These are phyloP conservation scores for Neosalanx taihuensis DNA, from an alignment of 2,797 vertebrate species.

Conservation along the genomic window DNA sequence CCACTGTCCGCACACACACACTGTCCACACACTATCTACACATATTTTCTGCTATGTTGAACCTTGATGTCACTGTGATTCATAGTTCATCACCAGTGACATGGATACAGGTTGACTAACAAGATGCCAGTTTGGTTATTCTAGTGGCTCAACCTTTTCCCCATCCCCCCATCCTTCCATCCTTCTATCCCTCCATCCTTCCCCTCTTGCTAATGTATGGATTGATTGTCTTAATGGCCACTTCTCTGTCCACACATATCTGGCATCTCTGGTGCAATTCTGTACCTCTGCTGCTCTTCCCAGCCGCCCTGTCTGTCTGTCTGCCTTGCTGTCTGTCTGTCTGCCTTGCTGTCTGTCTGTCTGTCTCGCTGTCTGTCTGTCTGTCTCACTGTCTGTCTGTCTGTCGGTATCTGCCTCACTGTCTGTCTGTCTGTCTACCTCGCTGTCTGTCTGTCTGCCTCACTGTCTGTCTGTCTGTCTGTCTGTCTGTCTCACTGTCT, in stretches of 20 bases:
- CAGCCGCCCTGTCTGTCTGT: constrained; percentile 61
- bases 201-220: constrained; percentile 70
- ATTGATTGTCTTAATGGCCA: constrained; percentile 69
- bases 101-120: background rate
- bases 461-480: constrained; percentile 12
- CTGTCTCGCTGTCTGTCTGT: too few species aligned
- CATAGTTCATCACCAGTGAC: background rate
- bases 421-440: constrained; percentile 30
- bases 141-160: constrained; percentile 14
- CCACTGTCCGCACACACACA: constrained; percentile 12
- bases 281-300: constrained; percentile 47
- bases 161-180: constrained; percentile 7
- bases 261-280: constrained; percentile 46
- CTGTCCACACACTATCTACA: constrained; percentile 22
- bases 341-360: too few species aligned
- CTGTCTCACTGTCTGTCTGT: too few species aligned
- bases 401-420: too few species aligned
- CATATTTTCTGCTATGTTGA: constrained; percentile 29
- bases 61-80: constrained; percentile 12
- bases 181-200: constrained; percentile 34
- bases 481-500: too few species aligned
- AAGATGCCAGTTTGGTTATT: background rate
- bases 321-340: too few species aligned
- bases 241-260: constrained; percentile 51
- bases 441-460: constrained; percentile 54